Evolutionary conservation across 2,113 vertebrate species (phyloP).

Genomic region (Empidonax alnorum): DNA sequence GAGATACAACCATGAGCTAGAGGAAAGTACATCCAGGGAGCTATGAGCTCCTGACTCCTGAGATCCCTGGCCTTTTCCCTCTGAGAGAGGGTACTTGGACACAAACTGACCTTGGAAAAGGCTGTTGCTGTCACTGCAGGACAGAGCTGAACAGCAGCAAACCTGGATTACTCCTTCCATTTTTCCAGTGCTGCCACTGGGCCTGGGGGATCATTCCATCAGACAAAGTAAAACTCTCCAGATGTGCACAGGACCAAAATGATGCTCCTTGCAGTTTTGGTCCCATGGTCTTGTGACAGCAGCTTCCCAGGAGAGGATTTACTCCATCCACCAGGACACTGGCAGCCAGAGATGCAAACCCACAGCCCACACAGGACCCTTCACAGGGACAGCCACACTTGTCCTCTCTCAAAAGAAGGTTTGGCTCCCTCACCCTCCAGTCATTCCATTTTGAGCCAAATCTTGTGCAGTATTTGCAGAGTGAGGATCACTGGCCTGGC

Average conservation of each 20-base stretch:
- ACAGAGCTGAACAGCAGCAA: background rate
- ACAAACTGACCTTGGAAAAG: background rate
- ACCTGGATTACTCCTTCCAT: background rate
- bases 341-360: background rate
- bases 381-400: background rate
- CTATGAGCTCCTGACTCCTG: background rate
- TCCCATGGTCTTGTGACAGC: rapidly evolving
- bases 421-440: background rate
- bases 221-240: background rate
- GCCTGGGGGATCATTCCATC: rapidly evolving
- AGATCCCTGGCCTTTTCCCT: background rate
- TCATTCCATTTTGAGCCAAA: background rate
- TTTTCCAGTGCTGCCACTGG: background rate
- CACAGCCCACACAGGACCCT: background rate
- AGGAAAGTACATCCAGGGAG: background rate
- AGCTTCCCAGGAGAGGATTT: background rate
- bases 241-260: background rate
- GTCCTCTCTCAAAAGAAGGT: background rate
- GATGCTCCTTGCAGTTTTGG: rapidly evolving
- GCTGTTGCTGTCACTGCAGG: background rate
- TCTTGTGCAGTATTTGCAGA: background rate
- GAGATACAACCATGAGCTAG: background rate
- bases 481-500: background rate
- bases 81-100: background rate
- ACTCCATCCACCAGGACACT: background rate